phyloP scores from a whole-genome alignment of 2,888 invertebrate species.

The Cyclophora albipunctata region DNA sequence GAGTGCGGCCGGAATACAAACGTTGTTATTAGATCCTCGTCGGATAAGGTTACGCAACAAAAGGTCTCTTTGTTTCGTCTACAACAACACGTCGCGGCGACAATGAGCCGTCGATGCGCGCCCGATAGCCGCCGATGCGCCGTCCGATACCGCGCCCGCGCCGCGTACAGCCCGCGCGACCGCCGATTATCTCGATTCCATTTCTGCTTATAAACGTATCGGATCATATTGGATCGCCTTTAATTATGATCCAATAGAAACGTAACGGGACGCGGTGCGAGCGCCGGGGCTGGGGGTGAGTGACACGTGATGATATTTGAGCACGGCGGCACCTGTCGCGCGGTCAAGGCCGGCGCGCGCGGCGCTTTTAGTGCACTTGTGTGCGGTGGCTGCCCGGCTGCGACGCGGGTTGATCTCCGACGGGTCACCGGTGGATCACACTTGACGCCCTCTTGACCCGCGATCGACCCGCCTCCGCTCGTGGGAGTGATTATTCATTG shows the following conservation, averaged over 20 bases:
- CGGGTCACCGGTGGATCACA: background rate
- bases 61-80: background rate
- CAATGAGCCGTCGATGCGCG: background rate
- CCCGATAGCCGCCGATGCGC: background rate
- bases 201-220: too few relatives aligned
- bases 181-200: too few relatives aligned
- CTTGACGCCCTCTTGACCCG: background rate
- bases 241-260: background rate
- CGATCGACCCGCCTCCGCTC: too few relatives aligned
- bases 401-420: background rate
- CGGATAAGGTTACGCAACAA: background rate
- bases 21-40: background rate
- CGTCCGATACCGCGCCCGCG: background rate
- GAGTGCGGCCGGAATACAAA: background rate
- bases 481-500: too few relatives aligned
- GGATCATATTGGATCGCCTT: too few relatives aligned
- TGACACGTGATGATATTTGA: conserved; percentile 56
- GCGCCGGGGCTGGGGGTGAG: conserved; percentile 36
- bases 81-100: background rate
- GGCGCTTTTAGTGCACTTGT: conserved; percentile 8
- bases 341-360: conserved; percentile 26
- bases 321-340: conserved; percentile 19
- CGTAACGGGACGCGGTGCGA: conserved; percentile 12
- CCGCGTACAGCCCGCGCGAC: too few relatives aligned
- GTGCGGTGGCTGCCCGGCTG: conserved; percentile 8